phyloP scores from a whole-genome alignment of 2,797 vertebrate genomes.

The Pseudocheirus occidentalis region DNA sequence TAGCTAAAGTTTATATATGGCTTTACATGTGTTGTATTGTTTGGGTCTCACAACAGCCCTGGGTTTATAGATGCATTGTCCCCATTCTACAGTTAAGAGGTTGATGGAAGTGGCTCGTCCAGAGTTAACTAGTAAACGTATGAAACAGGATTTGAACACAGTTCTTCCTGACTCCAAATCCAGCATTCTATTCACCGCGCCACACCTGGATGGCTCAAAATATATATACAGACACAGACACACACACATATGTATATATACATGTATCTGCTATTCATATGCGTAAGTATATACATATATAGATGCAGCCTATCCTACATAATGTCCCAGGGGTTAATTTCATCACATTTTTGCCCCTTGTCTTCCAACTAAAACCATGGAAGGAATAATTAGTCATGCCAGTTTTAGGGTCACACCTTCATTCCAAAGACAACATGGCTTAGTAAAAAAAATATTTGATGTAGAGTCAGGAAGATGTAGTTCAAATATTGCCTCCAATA shows the following conservation, averaged over 20 bases:
- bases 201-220: neutral
- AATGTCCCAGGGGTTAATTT: neutral
- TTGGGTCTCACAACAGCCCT: neutral
- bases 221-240: too few relatives aligned
- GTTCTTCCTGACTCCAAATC: neutral
- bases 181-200: neutral
- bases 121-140: neutral
- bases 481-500: neutral
- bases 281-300: too few relatives aligned
- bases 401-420: neutral
- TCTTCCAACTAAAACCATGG: neutral
- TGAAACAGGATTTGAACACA: neutral
- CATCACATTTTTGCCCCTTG: neutral
- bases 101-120: neutral
- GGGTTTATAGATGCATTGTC: too few relatives aligned
- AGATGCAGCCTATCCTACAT: neutral
- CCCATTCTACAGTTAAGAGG: neutral
- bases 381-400: neutral
- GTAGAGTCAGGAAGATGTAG: neutral
- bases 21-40: neutral
- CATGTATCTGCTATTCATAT: too few relatives aligned
- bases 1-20: neutral
- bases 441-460: neutral
- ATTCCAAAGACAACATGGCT: neutral
- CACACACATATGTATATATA: too few relatives aligned